Evolutionary conservation across 1,140 invertebrate genomes (phyloP), one percentile per base, ranked within the genome.

Genomic region (Drosophila pandora): DNA sequence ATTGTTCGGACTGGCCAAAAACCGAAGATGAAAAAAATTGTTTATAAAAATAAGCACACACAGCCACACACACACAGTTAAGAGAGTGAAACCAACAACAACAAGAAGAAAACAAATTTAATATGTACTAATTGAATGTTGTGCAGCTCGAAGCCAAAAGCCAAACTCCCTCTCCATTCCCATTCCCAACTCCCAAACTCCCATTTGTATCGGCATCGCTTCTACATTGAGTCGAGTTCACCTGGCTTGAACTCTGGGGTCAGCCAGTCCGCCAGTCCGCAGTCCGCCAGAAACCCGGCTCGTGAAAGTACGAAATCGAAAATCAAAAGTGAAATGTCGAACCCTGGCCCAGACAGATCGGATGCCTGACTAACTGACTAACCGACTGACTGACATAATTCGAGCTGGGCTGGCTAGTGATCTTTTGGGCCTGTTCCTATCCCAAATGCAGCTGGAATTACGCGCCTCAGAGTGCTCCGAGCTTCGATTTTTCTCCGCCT

Each of bases 71-170:
- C 21, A 45, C 22, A 22, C 32, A 30, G 12, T 56, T 22, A 39
- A n/a, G 10, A 53, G 64, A 75, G 71, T 54, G 71, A 75, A 59
- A 75, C 50, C 60, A 65, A 41, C 22, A 57, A 64, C 70, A 49
- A 48, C 54, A 75, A 59, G 53, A 55, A 57, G 72, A 77, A 81
- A 65, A 73, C 78, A 77, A 81, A 82, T 77, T 77, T 77, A 74
- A 82, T 82, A 82, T 81, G 73, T 71, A 82, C 79, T 82, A 82
- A 82, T 82, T 82, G 79, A 81, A 82, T 82, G 69, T 82, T 82
- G 79, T 80, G 78, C 72, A 80, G 63, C 43, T 7, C 17, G 55
- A 64, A 57, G 41, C 69, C 67, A 34, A 30, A 32, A 12, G 25
- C 34, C 48, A 37, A 28, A 32, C 59, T 39, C 43, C 58, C 43